phyloP scores from a whole-genome alignment of 2,113 vertebrate species.

The Gymnogyps californianus region DNA sequence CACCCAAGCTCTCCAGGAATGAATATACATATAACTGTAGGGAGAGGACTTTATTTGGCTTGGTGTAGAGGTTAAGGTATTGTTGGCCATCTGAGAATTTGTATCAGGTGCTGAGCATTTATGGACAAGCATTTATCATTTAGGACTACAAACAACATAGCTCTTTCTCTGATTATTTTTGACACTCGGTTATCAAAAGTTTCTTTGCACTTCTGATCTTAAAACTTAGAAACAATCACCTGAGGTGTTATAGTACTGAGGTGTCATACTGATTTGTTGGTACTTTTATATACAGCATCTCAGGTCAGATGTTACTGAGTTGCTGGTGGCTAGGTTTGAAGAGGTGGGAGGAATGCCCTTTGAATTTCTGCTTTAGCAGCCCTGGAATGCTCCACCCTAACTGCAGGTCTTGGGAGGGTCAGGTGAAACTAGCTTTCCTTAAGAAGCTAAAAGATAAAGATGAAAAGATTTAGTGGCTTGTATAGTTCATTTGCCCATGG shows the following conservation, averaged over 20 bases:
- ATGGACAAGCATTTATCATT: not conserved
- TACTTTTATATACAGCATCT: conserved; percentile 29
- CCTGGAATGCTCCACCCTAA: not conserved
- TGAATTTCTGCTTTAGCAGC: conserved; percentile 42
- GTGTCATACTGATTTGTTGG: conserved; percentile 11
- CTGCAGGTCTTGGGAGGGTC: conserved; percentile 35
- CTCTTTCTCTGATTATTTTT: conserved; percentile 24
- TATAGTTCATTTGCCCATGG: conserved; percentile 5
- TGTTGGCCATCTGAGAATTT: not conserved
- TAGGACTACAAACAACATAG: not conserved
- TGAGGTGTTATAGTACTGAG: not conserved
- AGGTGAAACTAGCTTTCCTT: conserved; percentile 6
- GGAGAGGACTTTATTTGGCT: not conserved
- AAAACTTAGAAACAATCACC: conserved; percentile 33
- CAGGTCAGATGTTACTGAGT: conserved; percentile 21
- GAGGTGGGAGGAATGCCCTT: conserved; percentile 33
- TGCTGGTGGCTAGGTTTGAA: conserved; percentile 48
- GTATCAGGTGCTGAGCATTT: not conserved
- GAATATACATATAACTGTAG: not conserved
- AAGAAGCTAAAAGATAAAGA: conserved; percentile 23
- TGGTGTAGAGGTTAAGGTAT: not conserved
- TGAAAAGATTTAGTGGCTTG: not conserved
- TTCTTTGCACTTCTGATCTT: conserved; percentile 7
- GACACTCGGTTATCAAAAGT: conserved; percentile 1
- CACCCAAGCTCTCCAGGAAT: not conserved